Base-by-base conservation (phyloP, 1,140 invertebrate genomes). In the Pantala flavescens region DNA sequence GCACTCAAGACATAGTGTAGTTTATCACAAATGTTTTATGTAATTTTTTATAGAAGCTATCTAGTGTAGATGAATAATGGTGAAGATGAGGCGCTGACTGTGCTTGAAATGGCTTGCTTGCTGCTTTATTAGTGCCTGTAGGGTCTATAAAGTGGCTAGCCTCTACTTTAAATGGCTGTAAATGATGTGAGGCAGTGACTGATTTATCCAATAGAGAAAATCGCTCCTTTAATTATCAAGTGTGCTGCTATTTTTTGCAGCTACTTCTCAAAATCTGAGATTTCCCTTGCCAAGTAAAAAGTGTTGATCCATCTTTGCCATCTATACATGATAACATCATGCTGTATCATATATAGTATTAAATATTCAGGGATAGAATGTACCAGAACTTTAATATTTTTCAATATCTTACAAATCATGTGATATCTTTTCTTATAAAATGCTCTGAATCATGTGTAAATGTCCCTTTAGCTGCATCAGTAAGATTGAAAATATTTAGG, bases 351-450 rank as follows among this genome's bases (percentile, higher is more conserved):
- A 42, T 24, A 72, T 72, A 72, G 71, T 72, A 72, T 72, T 72
- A 72, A 72, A 36, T 72, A 72, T 72, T 72, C 71, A 72, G 71
- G 71, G 71, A 72, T 72, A 72, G 71, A 42, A 72, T 24, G 28
- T 23, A 72, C 42, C 24, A 42, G 42, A 24, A 72, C 71, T 72
- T n/a, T 28, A 72, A 72, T 72, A 72, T 72, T 72, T 72, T 72
- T 72, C 42, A 28, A 72, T 36, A 36, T 36, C 71, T 36, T 72
- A 24, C 42, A 36, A 72, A 28, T 42, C 42, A 24, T 72, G 71
- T 72, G 71, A 72, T 72, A 72, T 72, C 71, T 42, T 72, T 72
- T 72, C 42, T 72, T 72, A 72, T 72, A 72, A 72, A 71, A 71
- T 71, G 23, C 12, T 71, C 28, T 24, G 12, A 71, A 71, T 71